phyloP scores from a whole-genome alignment of 2,113 vertebrate species.

The Notothenia rossii region DNA sequence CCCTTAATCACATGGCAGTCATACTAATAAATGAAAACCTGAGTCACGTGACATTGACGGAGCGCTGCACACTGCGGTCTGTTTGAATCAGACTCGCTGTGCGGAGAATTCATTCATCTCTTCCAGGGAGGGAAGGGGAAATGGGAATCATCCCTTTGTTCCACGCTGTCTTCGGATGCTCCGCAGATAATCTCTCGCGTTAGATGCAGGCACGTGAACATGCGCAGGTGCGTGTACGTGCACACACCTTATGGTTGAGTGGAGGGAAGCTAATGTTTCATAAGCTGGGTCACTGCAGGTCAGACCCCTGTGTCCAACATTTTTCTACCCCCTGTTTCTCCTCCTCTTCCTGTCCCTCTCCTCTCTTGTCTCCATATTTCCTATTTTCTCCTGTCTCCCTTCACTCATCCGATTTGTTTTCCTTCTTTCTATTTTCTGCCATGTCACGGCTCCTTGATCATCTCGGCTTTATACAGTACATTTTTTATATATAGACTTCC shows the following conservation, averaged over 20 bases:
- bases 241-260: slow-evolving; percentile 35
- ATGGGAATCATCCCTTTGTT: slow-evolving; percentile 66
- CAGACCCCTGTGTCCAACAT: slow-evolving; percentile 45
- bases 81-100: slow-evolving; percentile 52
- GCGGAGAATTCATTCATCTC: slow-evolving; percentile 58
- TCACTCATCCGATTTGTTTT: slow-evolving; percentile 19
- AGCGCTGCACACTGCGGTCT: slow-evolving; percentile 20
- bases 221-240: slow-evolving; percentile 1
- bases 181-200: slow-evolving; percentile 21
- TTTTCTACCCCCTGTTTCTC: slow-evolving; percentile 38
- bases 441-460: slow-evolving; percentile 52
- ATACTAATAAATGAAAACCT: slow-evolving; percentile 26
- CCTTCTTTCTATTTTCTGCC: slow-evolving; percentile 2
- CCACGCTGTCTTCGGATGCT: slow-evolving; percentile 42
- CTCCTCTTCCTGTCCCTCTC: not conserved
- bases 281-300: slow-evolving; percentile 59
- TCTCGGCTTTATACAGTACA: slow-evolving; percentile 17
- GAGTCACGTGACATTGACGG: slow-evolving; percentile 29
- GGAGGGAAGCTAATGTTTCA: slow-evolving; percentile 55
- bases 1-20: slow-evolving; percentile 48
- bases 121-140: slow-evolving; percentile 39
- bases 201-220: slow-evolving; percentile 16
- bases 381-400: slow-evolving; percentile 17
- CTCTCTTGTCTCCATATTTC: slow-evolving; percentile 1
- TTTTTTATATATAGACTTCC: slow-evolving; percentile 37